These are phyloP conservation scores for Sebastes matsubarae DNA, from an alignment of 2,797 vertebrate species.

Conservation along the genomic window DNA sequence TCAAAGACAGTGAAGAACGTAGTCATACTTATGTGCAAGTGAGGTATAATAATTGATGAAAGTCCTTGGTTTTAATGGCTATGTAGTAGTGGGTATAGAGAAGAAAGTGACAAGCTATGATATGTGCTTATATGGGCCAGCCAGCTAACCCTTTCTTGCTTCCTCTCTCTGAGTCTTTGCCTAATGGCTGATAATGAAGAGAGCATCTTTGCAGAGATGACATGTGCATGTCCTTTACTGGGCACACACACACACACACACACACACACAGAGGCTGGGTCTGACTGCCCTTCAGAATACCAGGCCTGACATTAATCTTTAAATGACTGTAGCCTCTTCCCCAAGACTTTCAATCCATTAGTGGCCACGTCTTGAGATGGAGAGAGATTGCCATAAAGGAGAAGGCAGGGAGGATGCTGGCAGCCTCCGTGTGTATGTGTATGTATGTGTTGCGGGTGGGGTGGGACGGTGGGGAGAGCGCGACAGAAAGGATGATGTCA, in stretches of 20 bases:
- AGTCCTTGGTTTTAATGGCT: constrained; percentile 61
- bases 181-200: constrained; percentile 81
- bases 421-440: constrained; percentile 2
- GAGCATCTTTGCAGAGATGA: constrained; percentile 70
- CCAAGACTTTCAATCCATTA: constrained; percentile 84
- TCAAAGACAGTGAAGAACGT: constrained; percentile 37
- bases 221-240: constrained; percentile 61
- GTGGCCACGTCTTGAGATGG: constrained; percentile 73
- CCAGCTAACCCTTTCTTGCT: constrained; percentile 53
- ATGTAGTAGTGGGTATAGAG: constrained; percentile 22
- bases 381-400: constrained; percentile 69
- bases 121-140: constrained; percentile 56
- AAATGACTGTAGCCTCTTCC: constrained; percentile 82
- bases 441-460: constrained; percentile 5
- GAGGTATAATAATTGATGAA: constrained; percentile 51
- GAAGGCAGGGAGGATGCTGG: constrained; percentile 46
- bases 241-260: constrained; percentile 26
- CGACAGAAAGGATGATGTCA: constrained; percentile 74
- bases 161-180: constrained; percentile 51
- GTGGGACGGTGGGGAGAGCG: not conserved
- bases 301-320: constrained; percentile 82
- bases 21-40: constrained; percentile 14
- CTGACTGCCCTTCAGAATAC: constrained; percentile 80
- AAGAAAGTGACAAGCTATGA: constrained; percentile 61
- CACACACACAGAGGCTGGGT: constrained; percentile 16